Base-by-base conservation (phyloP, 2,888 invertebrate species). In the Hemicrepidius hirtus region DNA sequence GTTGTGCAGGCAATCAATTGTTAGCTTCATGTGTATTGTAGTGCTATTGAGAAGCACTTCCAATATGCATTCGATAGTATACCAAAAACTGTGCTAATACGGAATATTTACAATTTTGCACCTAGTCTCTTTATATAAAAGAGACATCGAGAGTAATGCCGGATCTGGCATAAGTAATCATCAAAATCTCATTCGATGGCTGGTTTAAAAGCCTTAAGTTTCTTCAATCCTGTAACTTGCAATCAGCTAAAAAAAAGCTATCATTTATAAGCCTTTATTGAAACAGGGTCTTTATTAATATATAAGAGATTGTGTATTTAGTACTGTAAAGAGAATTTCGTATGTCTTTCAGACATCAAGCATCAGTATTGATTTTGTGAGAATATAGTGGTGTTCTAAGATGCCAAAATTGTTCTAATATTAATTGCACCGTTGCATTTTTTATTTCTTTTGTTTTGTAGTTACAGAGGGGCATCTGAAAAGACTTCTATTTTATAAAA, bases 231-330 rank as follows among this genome's bases (percentile, higher is more conserved):
- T 66, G 66, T 73, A 70, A 73, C 70, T 66, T 67, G 81, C 84
- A 85, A 85, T 84, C 83, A 84, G 82, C 82, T 82, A 82, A 83
- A 82, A 82, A 81, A 24, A 24, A 83, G 80, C 82, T 83, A 85
- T 85, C 83, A 81, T 85, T 85, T 84, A 81, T 84, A 84, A 86
- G 86, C 87, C 86, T 87, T 86, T 84, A 84, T 83, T 81, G 80
- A 87, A 86, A 87, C 86, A 86, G 86, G 87, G 87, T 86, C 85
- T 83, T 85, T 83, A 84, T 84, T 84, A 84, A 82, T 83, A 79
- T 79, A 78, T 88, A 83, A 83, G 83, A 84, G 79, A 82, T 81
- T 84, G 81, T 84, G 83, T 77, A 77, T 77, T 80, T 83, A 83
- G 81, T 81, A 80, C 80, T 82, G 78, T 82, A 81, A 83, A 82